Conservation (phyloP, 1,140 invertebrate genomes). For the Lordiphosa stackelbergi region DNA sequence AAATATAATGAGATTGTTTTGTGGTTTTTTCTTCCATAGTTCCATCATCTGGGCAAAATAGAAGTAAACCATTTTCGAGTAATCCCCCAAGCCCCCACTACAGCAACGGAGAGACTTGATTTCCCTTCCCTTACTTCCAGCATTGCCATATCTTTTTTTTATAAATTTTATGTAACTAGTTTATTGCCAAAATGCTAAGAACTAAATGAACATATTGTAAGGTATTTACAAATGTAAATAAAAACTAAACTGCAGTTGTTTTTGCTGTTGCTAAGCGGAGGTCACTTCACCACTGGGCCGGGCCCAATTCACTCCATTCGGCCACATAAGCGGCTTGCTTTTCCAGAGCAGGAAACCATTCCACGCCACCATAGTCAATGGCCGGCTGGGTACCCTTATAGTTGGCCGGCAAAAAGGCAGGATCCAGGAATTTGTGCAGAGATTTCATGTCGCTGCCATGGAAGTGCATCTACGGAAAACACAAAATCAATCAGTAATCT, state of each 20-base stretch:
- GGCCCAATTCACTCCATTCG: constrained; percentile 83
- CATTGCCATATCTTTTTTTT: no score
- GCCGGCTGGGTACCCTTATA: constrained; percentile 84
- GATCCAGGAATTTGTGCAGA: constrained; percentile 85
- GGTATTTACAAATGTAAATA: constrained; percentile 53
- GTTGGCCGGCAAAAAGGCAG: constrained; percentile 83
- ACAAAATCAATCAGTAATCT: constrained; percentile 13
- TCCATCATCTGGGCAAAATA: no score
- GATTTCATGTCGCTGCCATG: constrained; percentile 86
- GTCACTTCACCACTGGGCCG: constrained; percentile 77
- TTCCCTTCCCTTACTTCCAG: no score
- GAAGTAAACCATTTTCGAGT: no score
- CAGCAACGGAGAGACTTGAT: no score
- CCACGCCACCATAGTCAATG: constrained; percentile 85
- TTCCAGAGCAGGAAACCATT: constrained; percentile 85
- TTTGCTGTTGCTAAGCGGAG: constrained; percentile 12
- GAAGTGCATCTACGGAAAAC: constrained; percentile 86
- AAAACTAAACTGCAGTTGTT: constrained; percentile 37
- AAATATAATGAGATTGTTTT: no score
- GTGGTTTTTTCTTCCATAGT: no score
- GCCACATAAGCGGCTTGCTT: constrained; percentile 81
- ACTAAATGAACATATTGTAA: constrained; percentile 58
- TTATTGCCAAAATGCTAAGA: constrained; percentile 56
- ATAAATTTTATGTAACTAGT: constrained; percentile 53
- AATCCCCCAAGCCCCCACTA: no score